A percentile compares a stretch with the other conserved stretches of the same genome.
Evolutionary conservation across 2,888 invertebrate genomes (phyloP).

Genomic region (Torymus tubicola): DNA sequence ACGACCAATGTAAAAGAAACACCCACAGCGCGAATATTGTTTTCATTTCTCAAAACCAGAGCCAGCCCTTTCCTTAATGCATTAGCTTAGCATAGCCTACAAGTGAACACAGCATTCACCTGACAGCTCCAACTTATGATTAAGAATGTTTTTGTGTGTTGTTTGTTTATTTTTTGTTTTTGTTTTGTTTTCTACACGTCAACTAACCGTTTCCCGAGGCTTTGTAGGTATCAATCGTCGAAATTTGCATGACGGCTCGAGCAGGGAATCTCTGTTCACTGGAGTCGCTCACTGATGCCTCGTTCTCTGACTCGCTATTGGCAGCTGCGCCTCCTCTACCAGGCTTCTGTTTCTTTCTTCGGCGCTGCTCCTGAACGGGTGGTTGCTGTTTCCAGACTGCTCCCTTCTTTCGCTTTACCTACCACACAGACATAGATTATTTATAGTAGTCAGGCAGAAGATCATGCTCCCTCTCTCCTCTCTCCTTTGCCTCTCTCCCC

Average conservation of each 20-base stretch:
- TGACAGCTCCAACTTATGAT: constrained; percentile 62
- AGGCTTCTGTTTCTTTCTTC: constrained; percentile 73
- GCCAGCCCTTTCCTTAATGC: constrained; percentile 12
- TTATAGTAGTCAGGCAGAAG: constrained; percentile 68
- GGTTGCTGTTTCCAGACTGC: constrained; percentile 77
- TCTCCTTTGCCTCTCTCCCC: not conserved
- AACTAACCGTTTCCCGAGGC: constrained; percentile 75
- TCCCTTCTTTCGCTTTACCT: constrained; percentile 82
- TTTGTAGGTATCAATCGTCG: constrained; percentile 71
- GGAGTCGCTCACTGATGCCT: constrained; percentile 74
- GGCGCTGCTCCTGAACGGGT: constrained; percentile 72
- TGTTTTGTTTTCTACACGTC: constrained; percentile 41
- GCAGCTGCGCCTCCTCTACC: constrained; percentile 71
- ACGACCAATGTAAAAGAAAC: constrained; percentile 40
- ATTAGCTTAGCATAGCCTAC: constrained; percentile 63
- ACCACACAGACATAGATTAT: constrained; percentile 72
- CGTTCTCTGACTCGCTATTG: constrained; percentile 75
- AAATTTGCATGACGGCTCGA: constrained; percentile 64
- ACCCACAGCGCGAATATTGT: constrained; percentile 42
- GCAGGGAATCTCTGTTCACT: constrained; percentile 71
- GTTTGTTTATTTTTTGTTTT: constrained; percentile 24
- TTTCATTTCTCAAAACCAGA: constrained; percentile 49
- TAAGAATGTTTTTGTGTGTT: constrained; percentile 7
- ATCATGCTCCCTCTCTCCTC: constrained; percentile 36
- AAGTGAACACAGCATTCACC: constrained; percentile 67